Conservation (phyloP, 2,797 vertebrate species). For the Spinibarbus caldwelli region DNA sequence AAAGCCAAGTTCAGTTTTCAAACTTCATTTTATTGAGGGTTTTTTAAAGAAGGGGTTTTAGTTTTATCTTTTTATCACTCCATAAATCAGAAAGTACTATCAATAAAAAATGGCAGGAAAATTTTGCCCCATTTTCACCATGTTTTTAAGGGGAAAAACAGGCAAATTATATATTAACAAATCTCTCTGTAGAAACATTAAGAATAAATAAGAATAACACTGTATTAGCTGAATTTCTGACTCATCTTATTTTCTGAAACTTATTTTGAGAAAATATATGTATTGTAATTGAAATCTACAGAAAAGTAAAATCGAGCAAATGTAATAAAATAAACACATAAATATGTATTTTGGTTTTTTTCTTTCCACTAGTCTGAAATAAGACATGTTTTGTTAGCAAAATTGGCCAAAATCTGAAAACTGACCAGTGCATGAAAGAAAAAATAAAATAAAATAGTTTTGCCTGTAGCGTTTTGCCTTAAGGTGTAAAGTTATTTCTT, state of each 20-base stretch:
- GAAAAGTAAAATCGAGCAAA: too few species aligned
- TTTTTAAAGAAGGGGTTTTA: neutral
- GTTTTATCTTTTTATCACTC: neutral
- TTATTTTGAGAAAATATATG: neutral
- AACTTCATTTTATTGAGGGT: neutral
- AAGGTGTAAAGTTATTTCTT: neutral
- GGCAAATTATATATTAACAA: neutral
- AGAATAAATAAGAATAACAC: too few species aligned
- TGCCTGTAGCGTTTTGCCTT: too few species aligned
- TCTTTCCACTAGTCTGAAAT: neutral
- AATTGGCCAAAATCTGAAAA: neutral
- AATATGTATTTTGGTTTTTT: neutral
- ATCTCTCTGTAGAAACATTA: neutral
- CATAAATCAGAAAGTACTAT: neutral
- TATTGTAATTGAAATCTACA: neutral
- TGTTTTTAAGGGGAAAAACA: neutral
- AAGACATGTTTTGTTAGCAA: neutral
- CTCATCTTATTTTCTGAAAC: too few species aligned
- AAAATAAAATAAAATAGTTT: too few species aligned
- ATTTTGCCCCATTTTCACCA: too few species aligned
- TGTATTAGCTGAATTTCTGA: too few species aligned
- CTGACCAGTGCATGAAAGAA: neutral
- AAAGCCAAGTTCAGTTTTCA: neutral
- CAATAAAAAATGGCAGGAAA: too few species aligned
- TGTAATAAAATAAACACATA: neutral